Evolutionary conservation across 2,888 invertebrate species (phyloP).

Genomic region (Augochlorella aurata): DNA sequence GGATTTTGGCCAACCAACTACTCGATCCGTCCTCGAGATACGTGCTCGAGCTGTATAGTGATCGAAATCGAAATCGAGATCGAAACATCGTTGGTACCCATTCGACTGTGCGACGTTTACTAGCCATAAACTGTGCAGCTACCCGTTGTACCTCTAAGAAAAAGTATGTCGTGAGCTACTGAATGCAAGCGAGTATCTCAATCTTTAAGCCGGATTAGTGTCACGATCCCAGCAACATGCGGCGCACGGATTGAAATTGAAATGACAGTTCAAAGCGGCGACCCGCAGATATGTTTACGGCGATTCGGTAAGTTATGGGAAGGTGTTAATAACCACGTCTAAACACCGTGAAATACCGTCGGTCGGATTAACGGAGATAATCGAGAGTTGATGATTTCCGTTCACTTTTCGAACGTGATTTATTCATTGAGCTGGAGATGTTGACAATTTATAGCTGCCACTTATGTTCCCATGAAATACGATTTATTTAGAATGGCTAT

Average conservation of each 20-base stretch:
- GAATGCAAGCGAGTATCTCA: constrained; percentile 25
- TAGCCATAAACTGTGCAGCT: constrained; percentile 20
- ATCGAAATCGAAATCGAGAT: not conserved
- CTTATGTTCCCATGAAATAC: no score
- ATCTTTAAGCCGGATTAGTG: constrained; percentile 49
- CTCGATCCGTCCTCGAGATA: not conserved
- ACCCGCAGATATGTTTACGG: constrained; percentile 72
- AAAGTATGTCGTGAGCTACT: constrained; percentile 28
- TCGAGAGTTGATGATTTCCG: constrained; percentile 2
- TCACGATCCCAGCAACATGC: constrained; percentile 46
- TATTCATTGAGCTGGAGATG: not conserved
- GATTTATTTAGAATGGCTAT: not conserved
- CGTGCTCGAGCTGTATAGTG: constrained; percentile 4
- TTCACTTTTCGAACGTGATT: not conserved
- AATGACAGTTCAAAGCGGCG: constrained; percentile 69
- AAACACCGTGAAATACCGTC: not conserved
- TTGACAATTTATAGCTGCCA: not conserved
- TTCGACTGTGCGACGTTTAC: constrained; percentile 27
- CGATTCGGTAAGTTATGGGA: constrained; percentile 69
- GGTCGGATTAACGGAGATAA: not conserved
- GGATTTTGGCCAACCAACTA: not conserved
- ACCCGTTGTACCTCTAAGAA: constrained; percentile 11
- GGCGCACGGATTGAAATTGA: constrained; percentile 66
- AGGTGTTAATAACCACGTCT: constrained; percentile 22
- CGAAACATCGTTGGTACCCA: constrained; percentile 15